A percentile compares a stretch with the other conserved stretches of the same genome.
Evolutionary conservation across 2,113 vertebrate genomes (phyloP).

Genomic region (Malaclemys terrapin): DNA sequence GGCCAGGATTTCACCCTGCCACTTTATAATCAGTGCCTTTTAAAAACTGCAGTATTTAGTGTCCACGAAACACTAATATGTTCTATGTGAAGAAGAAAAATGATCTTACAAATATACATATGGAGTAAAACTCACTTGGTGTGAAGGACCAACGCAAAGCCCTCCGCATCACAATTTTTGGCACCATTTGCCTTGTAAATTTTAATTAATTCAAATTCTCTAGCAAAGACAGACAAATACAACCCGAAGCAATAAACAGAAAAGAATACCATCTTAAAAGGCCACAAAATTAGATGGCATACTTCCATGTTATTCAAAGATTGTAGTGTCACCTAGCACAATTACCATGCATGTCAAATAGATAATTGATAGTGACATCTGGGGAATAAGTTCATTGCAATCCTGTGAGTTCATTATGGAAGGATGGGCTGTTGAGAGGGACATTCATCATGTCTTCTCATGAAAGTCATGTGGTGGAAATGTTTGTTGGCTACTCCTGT

Average conservation of each 20-base stretch:
- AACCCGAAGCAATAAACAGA: neutral
- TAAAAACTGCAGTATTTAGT: neutral
- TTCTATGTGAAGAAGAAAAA: neutral
- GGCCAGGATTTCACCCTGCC: neutral
- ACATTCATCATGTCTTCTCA: slow-evolving; percentile 68
- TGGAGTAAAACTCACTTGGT: neutral
- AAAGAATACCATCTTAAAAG: neutral
- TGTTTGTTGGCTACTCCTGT: slow-evolving; percentile 27
- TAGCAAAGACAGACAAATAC: neutral
- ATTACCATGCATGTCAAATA: neutral
- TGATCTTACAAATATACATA: neutral
- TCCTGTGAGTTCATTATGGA: slow-evolving; percentile 18
- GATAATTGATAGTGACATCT: slow-evolving; percentile 23
- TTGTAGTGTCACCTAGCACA: neutral
- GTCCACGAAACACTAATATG: neutral
- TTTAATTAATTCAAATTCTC: neutral
- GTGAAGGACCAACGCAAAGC: neutral
- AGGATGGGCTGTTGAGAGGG: slow-evolving; percentile 43
- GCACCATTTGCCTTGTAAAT: neutral
- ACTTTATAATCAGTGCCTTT: neutral
- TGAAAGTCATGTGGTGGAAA: slow-evolving; percentile 61
- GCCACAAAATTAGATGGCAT: neutral
- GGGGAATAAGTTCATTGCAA: slow-evolving; percentile 35
- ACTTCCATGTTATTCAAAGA: neutral
- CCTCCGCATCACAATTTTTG: neutral